A percentile compares a stretch with the other conserved stretches of the same genome.
Evolutionary conservation across 2,797 vertebrate genomes (phyloP).

Genomic region (Periophthalmus magnuspinnatus): DNA sequence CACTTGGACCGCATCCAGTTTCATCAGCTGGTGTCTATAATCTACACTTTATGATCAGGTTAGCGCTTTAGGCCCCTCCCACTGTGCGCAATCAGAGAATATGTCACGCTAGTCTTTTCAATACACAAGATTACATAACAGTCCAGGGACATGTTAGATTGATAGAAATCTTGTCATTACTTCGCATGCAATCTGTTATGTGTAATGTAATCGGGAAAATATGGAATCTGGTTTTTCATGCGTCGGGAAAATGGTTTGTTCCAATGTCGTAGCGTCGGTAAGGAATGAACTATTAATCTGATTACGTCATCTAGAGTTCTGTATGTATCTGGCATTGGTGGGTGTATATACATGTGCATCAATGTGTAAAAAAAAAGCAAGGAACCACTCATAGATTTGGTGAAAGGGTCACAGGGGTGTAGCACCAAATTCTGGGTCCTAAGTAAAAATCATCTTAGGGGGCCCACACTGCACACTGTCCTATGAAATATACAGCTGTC

Average conservation of each 20-base stretch:
- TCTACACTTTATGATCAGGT: constrained; percentile 51
- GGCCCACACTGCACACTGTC: too few relatives aligned
- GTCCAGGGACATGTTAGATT: constrained; percentile 25
- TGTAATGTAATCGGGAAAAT: too few relatives aligned
- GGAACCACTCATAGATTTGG: too few relatives aligned
- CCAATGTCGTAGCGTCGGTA: background rate
- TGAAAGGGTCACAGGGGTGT: too few relatives aligned
- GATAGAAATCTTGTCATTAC: constrained; percentile 11
- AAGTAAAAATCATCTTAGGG: too few relatives aligned
- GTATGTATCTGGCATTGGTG: background rate
- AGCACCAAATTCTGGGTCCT: too few relatives aligned
- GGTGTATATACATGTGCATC: too few relatives aligned
- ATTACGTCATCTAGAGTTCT: background rate
- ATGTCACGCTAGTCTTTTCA: constrained; percentile 31
- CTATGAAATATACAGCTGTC: too few relatives aligned
- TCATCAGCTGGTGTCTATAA: constrained; percentile 52
- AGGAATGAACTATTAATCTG: background rate
- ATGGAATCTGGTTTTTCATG: too few relatives aligned
- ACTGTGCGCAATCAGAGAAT: constrained; percentile 41
- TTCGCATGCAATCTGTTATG: background rate
- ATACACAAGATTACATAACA: constrained; percentile 33
- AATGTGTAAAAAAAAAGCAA: too few relatives aligned
- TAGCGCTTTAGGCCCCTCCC: constrained; percentile 26
- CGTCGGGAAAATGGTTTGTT: background rate
- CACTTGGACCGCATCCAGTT: constrained; percentile 49